Conservation (phyloP, 2,888 invertebrate species). For the Aporophyla nigra region DNA sequence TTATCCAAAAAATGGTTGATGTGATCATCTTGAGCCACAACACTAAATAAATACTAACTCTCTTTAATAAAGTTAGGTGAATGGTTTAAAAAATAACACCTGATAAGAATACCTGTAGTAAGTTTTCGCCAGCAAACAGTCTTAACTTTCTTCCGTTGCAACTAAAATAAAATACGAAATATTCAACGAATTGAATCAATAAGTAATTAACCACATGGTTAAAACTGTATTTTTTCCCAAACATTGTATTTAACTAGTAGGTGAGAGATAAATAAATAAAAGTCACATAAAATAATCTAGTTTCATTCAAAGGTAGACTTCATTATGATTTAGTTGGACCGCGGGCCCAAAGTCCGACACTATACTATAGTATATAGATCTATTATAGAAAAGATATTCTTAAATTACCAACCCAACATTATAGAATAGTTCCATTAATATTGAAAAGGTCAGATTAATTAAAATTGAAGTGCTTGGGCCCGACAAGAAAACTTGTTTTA, state of each 20-base stretch:
- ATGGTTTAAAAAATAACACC: no score
- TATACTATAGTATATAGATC: conserved; percentile 1
- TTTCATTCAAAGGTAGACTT: conserved; percentile 30
- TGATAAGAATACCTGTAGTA: no score
- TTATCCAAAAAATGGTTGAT: no score
- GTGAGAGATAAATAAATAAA: background rate
- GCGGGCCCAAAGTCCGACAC: background rate
- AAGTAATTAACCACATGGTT: background rate
- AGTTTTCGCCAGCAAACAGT: no score
- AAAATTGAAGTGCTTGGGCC: conserved; percentile 21
- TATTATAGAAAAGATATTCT: background rate
- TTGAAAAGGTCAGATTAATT: conserved; percentile 30
- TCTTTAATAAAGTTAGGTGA: no score
- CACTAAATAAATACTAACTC: no score
- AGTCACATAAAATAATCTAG: background rate
- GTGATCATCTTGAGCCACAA: no score
- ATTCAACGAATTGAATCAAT: background rate
- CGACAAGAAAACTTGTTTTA: conserved; percentile 18
- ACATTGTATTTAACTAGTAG: background rate
- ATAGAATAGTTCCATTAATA: conserved; percentile 11
- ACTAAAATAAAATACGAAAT: background rate
- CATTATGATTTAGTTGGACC: background rate
- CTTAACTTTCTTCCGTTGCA: background rate
- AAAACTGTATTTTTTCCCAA: background rate
- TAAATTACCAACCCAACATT: background rate